Conservation (phyloP, 2,113 vertebrate genomes). For the Podocnemis expansa region DNA sequence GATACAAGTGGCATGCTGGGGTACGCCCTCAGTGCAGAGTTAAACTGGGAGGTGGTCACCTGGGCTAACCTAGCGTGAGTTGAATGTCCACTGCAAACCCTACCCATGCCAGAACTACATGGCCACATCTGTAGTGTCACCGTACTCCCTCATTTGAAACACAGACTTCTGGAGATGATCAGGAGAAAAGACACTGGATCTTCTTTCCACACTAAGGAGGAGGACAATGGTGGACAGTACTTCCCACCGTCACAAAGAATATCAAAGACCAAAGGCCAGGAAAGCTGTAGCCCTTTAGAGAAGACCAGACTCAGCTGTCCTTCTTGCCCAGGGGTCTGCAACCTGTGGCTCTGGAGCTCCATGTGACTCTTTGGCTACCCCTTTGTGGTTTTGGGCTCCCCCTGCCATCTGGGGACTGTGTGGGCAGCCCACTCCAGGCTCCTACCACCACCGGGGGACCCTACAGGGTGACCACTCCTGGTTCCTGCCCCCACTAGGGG, state of each 20-base stretch:
- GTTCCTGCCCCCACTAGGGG: too few species aligned
- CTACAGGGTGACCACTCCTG: too few species aligned
- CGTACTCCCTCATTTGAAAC: neutral
- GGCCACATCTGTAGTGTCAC: neutral
- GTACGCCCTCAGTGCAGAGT: neutral
- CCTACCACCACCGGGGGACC: too few species aligned
- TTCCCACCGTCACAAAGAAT: neutral
- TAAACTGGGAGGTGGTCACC: neutral
- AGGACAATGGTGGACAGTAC: neutral
- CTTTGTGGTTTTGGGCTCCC: too few species aligned
- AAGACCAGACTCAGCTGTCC: neutral
- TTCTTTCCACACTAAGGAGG: neutral
- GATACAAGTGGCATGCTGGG: neutral
- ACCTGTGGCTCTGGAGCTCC: too few species aligned
- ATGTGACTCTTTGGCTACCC: too few species aligned
- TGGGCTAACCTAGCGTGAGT: neutral
- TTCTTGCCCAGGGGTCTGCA: too few species aligned
- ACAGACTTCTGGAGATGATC: neutral
- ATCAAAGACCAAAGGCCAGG: neutral
- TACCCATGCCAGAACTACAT: neutral
- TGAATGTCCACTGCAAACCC: rapidly evolving
- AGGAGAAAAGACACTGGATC: neutral
- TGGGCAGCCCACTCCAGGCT: too few species aligned
- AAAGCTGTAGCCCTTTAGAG: neutral
- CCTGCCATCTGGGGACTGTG: too few species aligned